These are phyloP conservation scores for Spodoptera littoralis DNA, from an alignment of 2,888 invertebrate genomes.

Conservation along the genomic window DNA sequence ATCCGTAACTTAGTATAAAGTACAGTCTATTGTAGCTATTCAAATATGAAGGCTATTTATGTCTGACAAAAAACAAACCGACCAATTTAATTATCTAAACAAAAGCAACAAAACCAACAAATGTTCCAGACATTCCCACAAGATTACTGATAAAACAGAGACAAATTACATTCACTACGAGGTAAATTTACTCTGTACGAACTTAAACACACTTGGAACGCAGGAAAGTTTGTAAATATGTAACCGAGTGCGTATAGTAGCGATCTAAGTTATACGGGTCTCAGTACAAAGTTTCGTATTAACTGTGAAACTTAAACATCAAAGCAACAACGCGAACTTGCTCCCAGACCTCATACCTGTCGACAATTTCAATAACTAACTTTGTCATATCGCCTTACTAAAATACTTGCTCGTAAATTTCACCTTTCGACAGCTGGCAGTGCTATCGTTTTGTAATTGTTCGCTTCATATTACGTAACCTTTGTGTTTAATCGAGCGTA, in stretches of 20 bases:
- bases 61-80: too few species aligned
- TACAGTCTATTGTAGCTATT: too few species aligned
- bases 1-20: too few species aligned
- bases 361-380: conserved; percentile 73
- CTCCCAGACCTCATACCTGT: conserved; percentile 61
- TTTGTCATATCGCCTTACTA: conserved; percentile 60
- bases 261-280: conserved; percentile 64
- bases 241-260: conserved; percentile 60
- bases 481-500: conserved; percentile 3
- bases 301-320: conserved; percentile 71
- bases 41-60: too few species aligned
- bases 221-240: conserved; percentile 58
- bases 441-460: conserved; percentile 24
- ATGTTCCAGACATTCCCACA: not conserved
- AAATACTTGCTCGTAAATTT: conserved; percentile 55
- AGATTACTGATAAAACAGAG: conserved; percentile 11
- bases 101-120: too few species aligned
- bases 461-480: conserved; percentile 13
- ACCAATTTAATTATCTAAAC: too few species aligned
- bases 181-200: conserved; percentile 42
- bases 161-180: conserved; percentile 20
- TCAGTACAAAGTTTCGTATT: conserved; percentile 63
- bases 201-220: conserved; percentile 53
- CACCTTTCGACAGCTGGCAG: conserved; percentile 34
- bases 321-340: conserved; percentile 64